Evolutionary conservation across 2,888 invertebrate species (phyloP), one percentile per base, ranked within the genome.

Genomic region (Aleiodes alternator): DNA sequence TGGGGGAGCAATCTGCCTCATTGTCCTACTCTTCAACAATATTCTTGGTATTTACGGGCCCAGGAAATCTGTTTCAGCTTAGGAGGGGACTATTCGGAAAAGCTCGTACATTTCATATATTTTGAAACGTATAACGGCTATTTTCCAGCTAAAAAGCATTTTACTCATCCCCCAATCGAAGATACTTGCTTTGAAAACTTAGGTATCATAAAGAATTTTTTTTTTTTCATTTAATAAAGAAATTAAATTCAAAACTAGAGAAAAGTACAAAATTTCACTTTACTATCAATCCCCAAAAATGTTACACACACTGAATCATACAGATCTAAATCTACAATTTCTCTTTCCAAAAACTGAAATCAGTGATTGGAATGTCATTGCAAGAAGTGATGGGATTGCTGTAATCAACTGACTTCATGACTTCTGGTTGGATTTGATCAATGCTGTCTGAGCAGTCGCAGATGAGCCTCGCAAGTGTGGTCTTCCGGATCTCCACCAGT

Each of bases 401-500:
- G 9, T 89, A 84, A 14, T 91, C 90, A 0, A 91, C 88, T 0
- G 92, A 91, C 81, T 93, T 92, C 96, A 96, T 96, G 34, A 95
- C 95, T 77, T 91, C 90, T 4, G 92, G 92, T 82, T 95, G 95
- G 0, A 94, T 91, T 16, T 90, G 87, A 53, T 91, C 90, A 4
- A 96, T 91, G 1, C 92, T 89, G 76, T 94, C 95, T 0, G 95
- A 93, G 88, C 95, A 96, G 48, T 94, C 93, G 85, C 96, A 96
- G 75, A 96, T 94, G 14, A 96, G 91, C 48, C 92, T 91, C 0
- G 95, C 94, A 12, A 96, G 86, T 0, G 94, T 93, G 0, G 94
- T 94, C 86, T 94, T 94, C 12, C 96, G 93, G 72, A 98, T 93
- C 89, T 97, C 96, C 0, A 90, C 89, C 14, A 98, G 90, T 92